phyloP scores from a whole-genome alignment of 2,888 invertebrate species.

The Cataglyphis rosenhaueri region DNA sequence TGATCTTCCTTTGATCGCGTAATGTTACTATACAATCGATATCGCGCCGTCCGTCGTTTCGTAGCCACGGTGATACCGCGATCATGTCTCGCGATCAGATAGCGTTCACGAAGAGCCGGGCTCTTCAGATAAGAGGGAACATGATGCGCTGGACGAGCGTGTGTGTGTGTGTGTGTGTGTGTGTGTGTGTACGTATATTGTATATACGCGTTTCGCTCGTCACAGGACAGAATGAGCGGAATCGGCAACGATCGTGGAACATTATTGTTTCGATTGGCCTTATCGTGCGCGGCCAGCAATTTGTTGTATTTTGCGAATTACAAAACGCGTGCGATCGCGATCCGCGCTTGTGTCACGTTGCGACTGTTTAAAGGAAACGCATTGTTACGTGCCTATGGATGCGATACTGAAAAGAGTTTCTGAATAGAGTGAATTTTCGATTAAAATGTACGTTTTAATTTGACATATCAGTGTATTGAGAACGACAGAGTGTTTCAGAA shows the following conservation, averaged over 20 bases:
- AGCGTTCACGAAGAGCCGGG: conserved; percentile 72
- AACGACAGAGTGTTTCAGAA: not conserved
- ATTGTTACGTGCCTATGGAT: not conserved
- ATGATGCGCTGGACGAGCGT: conserved; percentile 57
- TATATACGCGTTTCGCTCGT: conserved; percentile 13
- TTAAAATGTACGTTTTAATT: not conserved
- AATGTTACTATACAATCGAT: conserved; percentile 50
- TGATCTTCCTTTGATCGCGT: conserved; percentile 52
- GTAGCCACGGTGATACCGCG: conserved; percentile 62
- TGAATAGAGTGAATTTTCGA: not conserved
- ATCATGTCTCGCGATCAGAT: conserved; percentile 73
- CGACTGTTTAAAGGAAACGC: not conserved
- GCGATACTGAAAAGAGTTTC: not conserved
- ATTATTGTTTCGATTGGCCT: conserved; percentile 30
- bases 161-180: not conserved
- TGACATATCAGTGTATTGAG: not conserved
- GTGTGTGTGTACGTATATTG: not conserved
- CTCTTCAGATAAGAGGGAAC: conserved; percentile 72
- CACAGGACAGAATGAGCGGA: conserved; percentile 32
- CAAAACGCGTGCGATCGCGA: conserved; percentile 27
- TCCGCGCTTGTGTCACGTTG: conserved; percentile 4
- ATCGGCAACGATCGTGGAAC: conserved; percentile 29
- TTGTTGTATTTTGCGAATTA: conserved; percentile 42
- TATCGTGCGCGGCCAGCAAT: conserved; percentile 16
- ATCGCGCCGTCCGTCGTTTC: conserved; percentile 52